A percentile compares a stretch with the other conserved stretches of the same genome.
Conservation (phyloP, 2,113 vertebrate genomes). For the Castor canadensis region DNA sequence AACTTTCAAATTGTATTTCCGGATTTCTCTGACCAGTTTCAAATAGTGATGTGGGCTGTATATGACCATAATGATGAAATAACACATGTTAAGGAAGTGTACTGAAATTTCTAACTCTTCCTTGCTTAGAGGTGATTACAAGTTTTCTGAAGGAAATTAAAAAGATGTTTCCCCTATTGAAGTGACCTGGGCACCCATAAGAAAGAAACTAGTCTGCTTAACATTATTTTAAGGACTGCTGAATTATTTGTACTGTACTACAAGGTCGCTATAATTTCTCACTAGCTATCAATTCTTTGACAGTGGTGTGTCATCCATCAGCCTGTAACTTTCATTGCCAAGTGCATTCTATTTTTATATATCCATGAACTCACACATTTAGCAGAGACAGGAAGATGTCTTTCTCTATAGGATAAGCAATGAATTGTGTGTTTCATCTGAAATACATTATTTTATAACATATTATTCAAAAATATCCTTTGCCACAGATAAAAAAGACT, state of each 20-base stretch:
- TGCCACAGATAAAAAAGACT: conserved; percentile 61
- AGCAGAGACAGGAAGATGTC: conserved; percentile 34
- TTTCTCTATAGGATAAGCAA: conserved; percentile 68
- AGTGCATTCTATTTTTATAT: conserved; percentile 75
- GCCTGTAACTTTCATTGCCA: conserved; percentile 64
- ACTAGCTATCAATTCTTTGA: conserved; percentile 77
- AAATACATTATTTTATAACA: conserved; percentile 62
- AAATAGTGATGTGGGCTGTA: neutral
- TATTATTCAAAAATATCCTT: conserved; percentile 49
- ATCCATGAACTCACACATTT: conserved; percentile 65
- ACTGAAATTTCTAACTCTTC: neutral
- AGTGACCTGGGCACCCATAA: conserved; percentile 35
- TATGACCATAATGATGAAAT: neutral
- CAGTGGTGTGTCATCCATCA: conserved; percentile 58
- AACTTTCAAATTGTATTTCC: neutral
- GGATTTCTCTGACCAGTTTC: neutral
- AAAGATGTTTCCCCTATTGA: neutral
- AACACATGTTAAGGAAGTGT: neutral
- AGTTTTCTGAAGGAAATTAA: conserved; percentile 26
- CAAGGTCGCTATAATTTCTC: conserved; percentile 70
- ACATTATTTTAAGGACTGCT: conserved; percentile 62
- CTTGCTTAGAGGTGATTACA: conserved; percentile 2
- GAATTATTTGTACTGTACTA: conserved; percentile 64
- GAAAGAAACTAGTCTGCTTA: conserved; percentile 46
- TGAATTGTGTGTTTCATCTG: conserved; percentile 63